Percentiles rank a stretch among this genome's conserved stretches.
Conservation (phyloP, 2,113 vertebrate species). For the Caranx melampygus region DNA sequence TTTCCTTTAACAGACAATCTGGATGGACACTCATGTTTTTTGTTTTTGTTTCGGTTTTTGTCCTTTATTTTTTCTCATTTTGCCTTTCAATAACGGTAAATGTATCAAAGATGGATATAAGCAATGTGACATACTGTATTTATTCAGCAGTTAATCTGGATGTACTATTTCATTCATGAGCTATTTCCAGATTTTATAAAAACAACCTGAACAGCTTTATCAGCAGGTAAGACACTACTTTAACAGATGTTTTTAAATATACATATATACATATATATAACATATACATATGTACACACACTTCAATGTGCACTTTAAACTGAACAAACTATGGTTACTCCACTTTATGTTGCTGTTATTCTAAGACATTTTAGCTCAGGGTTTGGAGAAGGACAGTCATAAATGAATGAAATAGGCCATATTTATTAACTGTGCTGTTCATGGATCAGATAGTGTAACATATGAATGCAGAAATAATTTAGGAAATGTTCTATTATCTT, state of each 20-base stretch:
- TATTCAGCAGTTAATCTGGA: conserved; percentile 64
- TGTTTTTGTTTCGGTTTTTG: background rate
- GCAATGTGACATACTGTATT: conserved; percentile 47
- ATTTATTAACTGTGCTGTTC: conserved; percentile 66
- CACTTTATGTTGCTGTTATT: conserved; percentile 40
- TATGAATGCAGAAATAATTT: conserved; percentile 70
- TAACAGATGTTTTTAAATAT: conserved; percentile 41
- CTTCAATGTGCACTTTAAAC: conserved; percentile 67
- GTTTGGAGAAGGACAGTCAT: conserved; percentile 42
- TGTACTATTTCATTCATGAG: conserved; percentile 73
- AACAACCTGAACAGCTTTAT: conserved; percentile 48
- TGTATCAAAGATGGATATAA: conserved; percentile 30
- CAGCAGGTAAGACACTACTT: conserved; percentile 39
- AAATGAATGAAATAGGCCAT: conserved; percentile 71
- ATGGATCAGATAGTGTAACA: conserved; percentile 67
- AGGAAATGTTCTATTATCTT: conserved; percentile 69
- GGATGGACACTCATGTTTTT: conserved; percentile 18
- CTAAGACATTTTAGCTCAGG: conserved; percentile 69
- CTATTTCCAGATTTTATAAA: conserved; percentile 59
- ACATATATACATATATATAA: conserved; percentile 10
- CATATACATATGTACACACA: background rate
- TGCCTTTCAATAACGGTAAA: conserved; percentile 44
- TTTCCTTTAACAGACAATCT: conserved; percentile 58
- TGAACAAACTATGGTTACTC: conserved; percentile 43
- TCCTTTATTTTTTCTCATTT: conserved; percentile 35